Evolutionary conservation across 2,113 vertebrate species (phyloP), one percentile per base, ranked within the genome.

Genomic region (Hippoglossus stenolepis): DNA sequence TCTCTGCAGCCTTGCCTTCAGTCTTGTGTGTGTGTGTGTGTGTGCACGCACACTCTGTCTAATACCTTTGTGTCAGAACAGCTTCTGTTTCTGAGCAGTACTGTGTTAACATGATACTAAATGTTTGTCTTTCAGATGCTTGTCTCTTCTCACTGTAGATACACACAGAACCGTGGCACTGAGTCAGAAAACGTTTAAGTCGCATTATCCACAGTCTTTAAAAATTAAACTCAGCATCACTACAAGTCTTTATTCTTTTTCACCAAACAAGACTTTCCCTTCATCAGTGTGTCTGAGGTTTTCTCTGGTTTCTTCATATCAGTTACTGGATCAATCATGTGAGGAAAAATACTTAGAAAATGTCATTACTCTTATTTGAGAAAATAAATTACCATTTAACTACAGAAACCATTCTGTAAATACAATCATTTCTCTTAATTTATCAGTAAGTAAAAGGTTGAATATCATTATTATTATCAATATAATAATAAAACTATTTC

Each of bases 1-100:
- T 90, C 81, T 88, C 80, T 66, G 77, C 69, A 23, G 75, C 72
- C 79, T 86, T 83, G 69, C 68, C 62, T 72, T 84, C 53, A 35
- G 70, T 66, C 40, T 0, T 69, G 1, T 59, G 13, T 70, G 70
- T 82, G 63, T 47, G 24, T 24, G 70, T 63, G 43, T 57, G 54
- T 24, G 24, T 61, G 76, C 56, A 73, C 64, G 62, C 59, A 45
- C 12, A n/a, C 23, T 51, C 13, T 26, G 70, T 79, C 35, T 82
- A 74, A 79, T 67, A 57, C 77, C 65, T 64, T 24, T 47, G 21
- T 72, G 58, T 63, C 53, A 51, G 53, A 61, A 24, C 3, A 38
- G 17, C 4, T 58, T 65, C 17, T 31, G 66, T 63, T 23, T 68
- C 70, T 70, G 65, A 79, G 67, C 20, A 77, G 64, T 47, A 14